Evolutionary conservation across 64 coral and sea anemone genomes (phyloP).

Genomic region (Dendronephthya gigantea): DNA sequence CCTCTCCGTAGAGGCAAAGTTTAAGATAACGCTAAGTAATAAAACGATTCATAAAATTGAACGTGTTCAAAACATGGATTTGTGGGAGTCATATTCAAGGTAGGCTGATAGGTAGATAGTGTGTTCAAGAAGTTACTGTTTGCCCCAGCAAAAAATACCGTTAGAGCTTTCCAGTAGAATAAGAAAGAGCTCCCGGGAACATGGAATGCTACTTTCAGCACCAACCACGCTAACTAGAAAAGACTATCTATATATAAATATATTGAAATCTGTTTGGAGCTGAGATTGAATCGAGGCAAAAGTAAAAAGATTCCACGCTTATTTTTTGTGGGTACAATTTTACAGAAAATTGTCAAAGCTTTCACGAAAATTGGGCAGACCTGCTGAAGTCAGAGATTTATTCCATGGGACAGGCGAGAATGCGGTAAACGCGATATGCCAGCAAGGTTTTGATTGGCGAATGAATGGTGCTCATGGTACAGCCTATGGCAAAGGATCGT

Average conservation of each 20-base stretch:
- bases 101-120: no score
- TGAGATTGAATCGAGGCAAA: no score
- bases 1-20: constrained; percentile 39
- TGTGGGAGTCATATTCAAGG: constrained; percentile 52
- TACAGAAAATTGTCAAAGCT: constrained; percentile 36
- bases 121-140: no score
- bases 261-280: no score
- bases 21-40: constrained; percentile 36
- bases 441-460: constrained; percentile 74
- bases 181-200: no score
- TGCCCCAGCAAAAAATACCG: no score
- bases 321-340: background rate
- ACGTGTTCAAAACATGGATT: constrained; percentile 53
- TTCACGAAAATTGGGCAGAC: constrained; percentile 32
- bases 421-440: constrained; percentile 43
- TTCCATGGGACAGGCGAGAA: constrained; percentile 43
- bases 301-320: background rate
- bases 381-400: constrained; percentile 40
- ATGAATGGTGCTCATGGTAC: constrained; percentile 62
- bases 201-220: no score
- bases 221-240: no score
- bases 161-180: no score
- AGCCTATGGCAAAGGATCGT: constrained; percentile 46
- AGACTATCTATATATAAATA: no score
- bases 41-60: constrained; percentile 48